Evolutionary conservation across 2,113 vertebrate genomes (phyloP), one percentile per base, ranked within the genome.

Genomic region (Mohoua ochrocephala): DNA sequence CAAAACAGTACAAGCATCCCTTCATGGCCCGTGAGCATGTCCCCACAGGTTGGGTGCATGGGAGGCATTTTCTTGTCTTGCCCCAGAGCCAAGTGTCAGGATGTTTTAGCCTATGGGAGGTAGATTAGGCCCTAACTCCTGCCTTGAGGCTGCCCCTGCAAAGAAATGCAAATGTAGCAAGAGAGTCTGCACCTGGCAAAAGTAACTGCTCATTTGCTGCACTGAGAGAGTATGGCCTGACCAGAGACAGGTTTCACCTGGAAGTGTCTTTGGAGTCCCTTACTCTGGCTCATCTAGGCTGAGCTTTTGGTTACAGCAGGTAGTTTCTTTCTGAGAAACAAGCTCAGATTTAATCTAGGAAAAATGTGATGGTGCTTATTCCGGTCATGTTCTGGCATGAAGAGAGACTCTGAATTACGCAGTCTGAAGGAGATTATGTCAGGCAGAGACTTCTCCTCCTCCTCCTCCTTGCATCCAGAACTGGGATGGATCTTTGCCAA

Each of bases 11-110:
- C 10, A 63, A 74, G 11, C 15, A 74, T 19, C 33, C 20, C 18
- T 27, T 4, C 6, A 1, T 30, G 39, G 33, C 15, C 2, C 0
- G 12, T 54, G 27, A 77, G 3, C 2, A 0, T 7, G 5, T 2
- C 18, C 19, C 19, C 7, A 23, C 1, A 10, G 15, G 33, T 15
- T 67, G 37, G n/a, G 13, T 31, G 30, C 19, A 41, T 1, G 3
- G 15, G 22, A 50, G 16, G n/a, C 14, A 53, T 60, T 35, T 17
- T 12, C 23, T 33, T 31, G 2, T 19, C 23, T 54, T 52, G n/a
- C 9, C 21, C 21, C 22, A 54, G 50, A 57, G 17, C 13, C 50
- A 94, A 31, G 31, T 15, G 5, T 19, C 42, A 74, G n/a, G 45
- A 23, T 20, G 19, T 45, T 83, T 67, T 10, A 90, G 45, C 14